Evolutionary conservation across 2,797 vertebrate species (phyloP), one percentile per base, ranked within the genome.

Genomic region (Crax fasciolata): DNA sequence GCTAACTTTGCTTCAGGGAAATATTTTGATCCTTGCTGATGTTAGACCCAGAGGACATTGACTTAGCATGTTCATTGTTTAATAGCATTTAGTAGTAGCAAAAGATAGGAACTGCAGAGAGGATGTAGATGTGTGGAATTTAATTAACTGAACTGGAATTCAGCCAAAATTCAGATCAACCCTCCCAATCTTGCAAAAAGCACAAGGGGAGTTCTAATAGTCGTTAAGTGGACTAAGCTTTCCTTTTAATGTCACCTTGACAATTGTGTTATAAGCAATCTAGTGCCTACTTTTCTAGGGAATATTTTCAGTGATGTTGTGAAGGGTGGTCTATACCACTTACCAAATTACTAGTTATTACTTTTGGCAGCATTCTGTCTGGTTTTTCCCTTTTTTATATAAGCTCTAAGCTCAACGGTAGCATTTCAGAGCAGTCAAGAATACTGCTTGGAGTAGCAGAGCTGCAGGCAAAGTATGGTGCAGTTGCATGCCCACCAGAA

Each of bases 191-290:
- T 78, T 81, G 39, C 59, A 89, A 70, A 92, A 92, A 89, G 76
- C 63, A 8, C 14, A 2, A 48, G 51, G 70, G 62, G 58, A 59
- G 58, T 89, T 92, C 25, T 88, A 52, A 84, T 86, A 41, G 76
- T 70, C 80, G 61, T 30, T 72, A 81, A 81, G 83, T 84, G 92
- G 89, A 41, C 48, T 57, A 82, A 87, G 55, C 73, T 93, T 90
- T 77, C 62, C 21, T 89, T 93, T 81, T 72, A 16, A n/a, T 96
- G 92, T 94, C 94, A 94, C 95, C 93, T 96, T 96, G 91, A 71
- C 82, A 75, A 30, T 63, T 82, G 83, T 39, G 28, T 63, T 79
- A 41, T 46, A 92, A 87, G 86, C 80, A 79, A 9, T 91, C 59
- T 72, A 52, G 27, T 67, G 24, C 16, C 43, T 92, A 20, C 76